Base-by-base conservation (phyloP, 2,113 vertebrate species). In the Trematocara nigrifrons region DNA sequence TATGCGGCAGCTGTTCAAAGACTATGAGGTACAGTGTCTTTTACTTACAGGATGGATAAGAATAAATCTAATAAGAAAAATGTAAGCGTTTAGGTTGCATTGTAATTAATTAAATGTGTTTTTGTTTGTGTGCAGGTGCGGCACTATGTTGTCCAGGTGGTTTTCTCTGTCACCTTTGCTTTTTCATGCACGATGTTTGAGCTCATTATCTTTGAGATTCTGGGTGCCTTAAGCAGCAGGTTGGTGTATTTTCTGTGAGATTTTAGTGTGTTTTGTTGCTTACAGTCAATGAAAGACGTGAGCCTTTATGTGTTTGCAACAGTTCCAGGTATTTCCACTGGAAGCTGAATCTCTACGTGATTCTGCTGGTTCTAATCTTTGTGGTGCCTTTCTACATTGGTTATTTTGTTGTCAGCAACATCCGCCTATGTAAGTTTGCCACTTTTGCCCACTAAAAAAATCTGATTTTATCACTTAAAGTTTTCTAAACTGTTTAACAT, bases 161-260 rank as follows among this genome's bases (percentile, higher is more conserved):
- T 99, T 87, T 99, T 99, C 94, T 99, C 99, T 1, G 92, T 99
- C 95, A 99, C 97, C 3, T 99, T 99, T 92, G 98, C 98, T 1
- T 99, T 99, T 93, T 99, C 98, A n/a, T 99, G 99, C 86, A 99
- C 98, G 18, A 99, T 99, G 99, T 99, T 99, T 96, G 99, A 99
- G 89, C 98, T 99, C 79, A 99, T 99, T 90, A 99, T 99, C 94
- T 99, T 99, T 93, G 99, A 99, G 95, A 99, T 99, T 93, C 95
- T 99, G 80, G 98, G 98, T 33, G 97, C 98, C 47, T 95, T 99
- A 94, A 98, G 96, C 88, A 99, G 97, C 95, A 99, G 97, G 98
- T 99, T 87, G 94, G 97, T 94, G 15, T 5, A 20, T 42, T 52
- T 49, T 80, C 5, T 86, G 3, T 11, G 2, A 0, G 3, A 6